Percentiles rank a stretch among this genome's conserved stretches.
Evolutionary conservation across 2,113 vertebrate species (phyloP).

Genomic region (Meriones unguiculatus): DNA sequence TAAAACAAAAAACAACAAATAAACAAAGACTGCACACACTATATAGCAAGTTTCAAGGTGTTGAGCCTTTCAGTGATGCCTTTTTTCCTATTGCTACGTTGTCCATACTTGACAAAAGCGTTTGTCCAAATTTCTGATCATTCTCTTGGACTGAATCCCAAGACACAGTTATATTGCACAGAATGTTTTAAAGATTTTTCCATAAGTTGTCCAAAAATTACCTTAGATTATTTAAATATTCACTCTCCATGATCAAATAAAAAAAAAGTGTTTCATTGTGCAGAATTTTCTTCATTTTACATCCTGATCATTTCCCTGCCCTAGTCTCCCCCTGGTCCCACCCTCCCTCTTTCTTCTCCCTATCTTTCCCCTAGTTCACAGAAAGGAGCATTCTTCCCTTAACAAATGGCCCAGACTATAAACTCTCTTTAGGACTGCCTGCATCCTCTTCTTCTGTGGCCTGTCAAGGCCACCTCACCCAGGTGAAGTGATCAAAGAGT

Average conservation of each 20-base stretch:
- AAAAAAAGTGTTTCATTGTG: not conserved
- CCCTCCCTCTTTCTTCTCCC: too few relatives aligned
- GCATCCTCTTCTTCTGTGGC: too few relatives aligned
- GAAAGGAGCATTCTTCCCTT: too few relatives aligned
- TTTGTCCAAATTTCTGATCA: conserved; percentile 14
- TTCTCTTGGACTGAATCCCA: conserved; percentile 19
- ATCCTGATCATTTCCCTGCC: too few relatives aligned
- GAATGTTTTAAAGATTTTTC: conserved; percentile 1
- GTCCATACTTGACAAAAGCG: not conserved
- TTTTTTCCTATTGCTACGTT: not conserved
- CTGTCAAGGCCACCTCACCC: too few relatives aligned
- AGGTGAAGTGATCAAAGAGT: too few relatives aligned
- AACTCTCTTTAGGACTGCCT: too few relatives aligned
- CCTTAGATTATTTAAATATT: not conserved
- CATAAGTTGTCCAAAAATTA: not conserved
- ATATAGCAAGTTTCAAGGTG: not conserved
- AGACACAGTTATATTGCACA: not conserved
- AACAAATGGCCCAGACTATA: too few relatives aligned
- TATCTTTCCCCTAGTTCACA: too few relatives aligned
- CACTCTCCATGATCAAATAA: not conserved
- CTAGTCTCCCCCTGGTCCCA: too few relatives aligned
- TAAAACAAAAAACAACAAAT: not conserved
- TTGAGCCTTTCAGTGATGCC: not conserved
- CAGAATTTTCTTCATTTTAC: too few relatives aligned
- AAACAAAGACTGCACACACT: not conserved